Base-by-base conservation (phyloP, 1,140 invertebrate species). In the Lucilia sericata region DNA sequence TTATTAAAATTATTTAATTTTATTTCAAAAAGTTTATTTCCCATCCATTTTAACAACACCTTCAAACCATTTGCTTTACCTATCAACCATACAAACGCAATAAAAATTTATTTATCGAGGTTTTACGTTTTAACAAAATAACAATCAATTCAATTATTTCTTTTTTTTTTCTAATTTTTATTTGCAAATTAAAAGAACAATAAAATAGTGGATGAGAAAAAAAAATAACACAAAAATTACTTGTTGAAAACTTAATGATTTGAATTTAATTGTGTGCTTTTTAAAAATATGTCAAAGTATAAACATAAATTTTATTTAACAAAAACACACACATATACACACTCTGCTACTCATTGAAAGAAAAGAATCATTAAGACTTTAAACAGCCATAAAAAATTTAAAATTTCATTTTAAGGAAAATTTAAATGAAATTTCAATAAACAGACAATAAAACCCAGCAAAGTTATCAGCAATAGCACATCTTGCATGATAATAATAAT, bases 241-340 rank as follows among this genome's bases (percentile, higher is more conserved):
- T 70, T 70, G 65, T 25, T 70, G 65, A 70, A 70, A 70, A 70
- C 65, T 70, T 70, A 70, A 70, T 21, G 65, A 70, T 70, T 70
- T 70, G 17, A 60, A 70, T 70, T 70, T 21, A 70, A 70, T 70
- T 70, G 65, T 70, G 17, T 70, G 19, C 65, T n/a, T 21, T 70
- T 21, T 70, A 70, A 70, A 60, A 70, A 70, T 70, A 21, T 70
- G 65, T 70, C 65, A 70, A 70, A 70, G 65, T 70, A 70, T 70
- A 21, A 70, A 21, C 65, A 70, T 70, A 70, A 70, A 70, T 70
- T 70, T 19, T 9, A 70, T 70, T 60, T 42, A 42, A 42, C 42
- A 30, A 30, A 30, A 30, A 30, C 25, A 30, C 25, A 30, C 25
- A 3, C 25, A 30, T 3, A 42, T 3, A 42, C 42, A 42, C 42